Conservation (phyloP, 2,113 vertebrate genomes). For the Axis porcinus region DNA sequence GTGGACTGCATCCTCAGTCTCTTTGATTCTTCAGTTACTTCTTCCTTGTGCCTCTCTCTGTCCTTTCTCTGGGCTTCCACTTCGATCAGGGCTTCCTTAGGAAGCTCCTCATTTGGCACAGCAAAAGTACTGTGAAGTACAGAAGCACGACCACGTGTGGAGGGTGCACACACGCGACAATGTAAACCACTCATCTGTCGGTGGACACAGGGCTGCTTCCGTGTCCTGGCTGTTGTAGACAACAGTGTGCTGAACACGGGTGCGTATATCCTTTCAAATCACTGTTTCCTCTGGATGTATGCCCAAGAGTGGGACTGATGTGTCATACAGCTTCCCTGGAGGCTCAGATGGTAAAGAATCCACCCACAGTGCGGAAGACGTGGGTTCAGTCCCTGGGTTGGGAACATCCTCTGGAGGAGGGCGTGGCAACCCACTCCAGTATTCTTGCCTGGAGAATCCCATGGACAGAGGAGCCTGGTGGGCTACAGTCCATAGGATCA, state of each 20-base stretch:
- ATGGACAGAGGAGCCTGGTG: not conserved
- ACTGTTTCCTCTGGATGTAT: not conserved
- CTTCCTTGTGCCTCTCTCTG: not conserved
- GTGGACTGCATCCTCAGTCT: not conserved
- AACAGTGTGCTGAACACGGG: not conserved
- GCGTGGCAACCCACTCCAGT: not conserved
- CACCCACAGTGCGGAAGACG: not conserved
- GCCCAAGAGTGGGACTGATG: not conserved
- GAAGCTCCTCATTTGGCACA: not conserved
- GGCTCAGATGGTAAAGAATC: not conserved
- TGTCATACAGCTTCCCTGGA: not conserved
- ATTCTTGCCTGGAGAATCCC: not conserved
- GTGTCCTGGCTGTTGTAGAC: not conserved
- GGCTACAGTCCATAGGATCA: not conserved
- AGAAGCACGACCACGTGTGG: not conserved
- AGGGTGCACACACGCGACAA: not conserved
- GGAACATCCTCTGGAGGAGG: not conserved
- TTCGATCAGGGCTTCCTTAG: not conserved
- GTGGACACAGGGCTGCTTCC: not conserved
- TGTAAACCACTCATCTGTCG: not conserved
- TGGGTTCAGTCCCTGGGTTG: not conserved
- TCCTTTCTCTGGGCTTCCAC: not conserved
- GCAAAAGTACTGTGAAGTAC: not conserved
- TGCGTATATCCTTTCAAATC: not conserved
- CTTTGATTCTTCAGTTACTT: not conserved